Base-by-base conservation (phyloP, 2,113 vertebrate genomes). In the Pseudorasbora parva region DNA sequence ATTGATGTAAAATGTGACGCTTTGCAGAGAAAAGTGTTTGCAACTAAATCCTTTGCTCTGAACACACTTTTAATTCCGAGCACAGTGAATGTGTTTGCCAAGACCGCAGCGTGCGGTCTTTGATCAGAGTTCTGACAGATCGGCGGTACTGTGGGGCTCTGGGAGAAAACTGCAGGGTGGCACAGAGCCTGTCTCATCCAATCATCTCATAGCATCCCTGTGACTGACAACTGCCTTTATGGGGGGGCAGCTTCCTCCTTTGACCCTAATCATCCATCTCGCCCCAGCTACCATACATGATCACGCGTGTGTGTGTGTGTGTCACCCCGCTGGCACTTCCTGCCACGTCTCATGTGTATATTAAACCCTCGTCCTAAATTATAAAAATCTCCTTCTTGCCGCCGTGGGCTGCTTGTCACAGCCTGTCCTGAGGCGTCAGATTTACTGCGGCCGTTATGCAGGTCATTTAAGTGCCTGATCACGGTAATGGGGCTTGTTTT, bases 121-220 rank as follows among this genome's bases (percentile, higher is more conserved):
- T 79, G 69, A 83, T 81, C 77, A 83, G 77, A 82, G 56, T 78
- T 84, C 30, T 84, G 82, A 73, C 60, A 56, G 78, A 64, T 59
- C 59, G 47, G 56, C 47, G 30, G 66, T 79, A 56, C 68, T 37
- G 43, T 49, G 41, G 59, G 54, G 76, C 56, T 73, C 25, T 64
- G 77, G 60, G 77, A 30, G 27, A 75, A 75, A 83, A 83, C 71
- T 62, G 56, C 59, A 74, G 37, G 19, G n/a, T 83, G 45, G 47
- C 57, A 64, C 62, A 37, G 73, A 77, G 72, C 49, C 59, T 41
- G 72, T 68, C 73, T 47, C 30, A 37, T 66, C 23, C 72, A 83
- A 54, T 41, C 62, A 25, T 8, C 75, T 78, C 33, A 12, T 45
- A 78, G 56, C 76, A 62, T 78, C 8, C 64, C 80, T 76, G 19